Evolutionary conservation across 2,888 invertebrate species (phyloP).

Genomic region (Vesta saturnalis): DNA sequence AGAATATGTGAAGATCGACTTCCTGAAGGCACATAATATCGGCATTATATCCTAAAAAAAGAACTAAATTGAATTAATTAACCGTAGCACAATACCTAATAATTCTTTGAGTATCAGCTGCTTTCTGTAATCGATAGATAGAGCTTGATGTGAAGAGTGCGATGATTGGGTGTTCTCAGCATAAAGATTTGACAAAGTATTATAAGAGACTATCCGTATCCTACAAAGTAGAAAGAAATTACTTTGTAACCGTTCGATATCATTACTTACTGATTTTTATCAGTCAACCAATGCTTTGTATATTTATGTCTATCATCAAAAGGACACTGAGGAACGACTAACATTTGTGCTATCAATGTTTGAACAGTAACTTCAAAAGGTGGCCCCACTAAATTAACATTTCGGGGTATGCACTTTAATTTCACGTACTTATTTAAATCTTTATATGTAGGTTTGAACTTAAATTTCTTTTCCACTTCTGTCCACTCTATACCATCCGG

Average conservation of each 20-base stretch:
- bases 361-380: constrained; percentile 42
- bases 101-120: constrained; percentile 81
- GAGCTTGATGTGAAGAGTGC: constrained; percentile 82
- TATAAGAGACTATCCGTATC: constrained; percentile 84
- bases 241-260: background rate
- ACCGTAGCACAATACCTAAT: constrained; percentile 28
- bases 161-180: constrained; percentile 74
- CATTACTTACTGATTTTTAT: constrained; percentile 63
- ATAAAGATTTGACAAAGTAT: constrained; percentile 88
- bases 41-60: constrained; percentile 83
- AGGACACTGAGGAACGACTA: constrained; percentile 70
- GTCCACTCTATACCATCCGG: constrained; percentile 65
- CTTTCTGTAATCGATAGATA: constrained; percentile 85
- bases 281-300: constrained; percentile 61
- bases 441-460: constrained; percentile 66
- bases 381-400: constrained; percentile 66
- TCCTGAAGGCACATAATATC: constrained; percentile 95
- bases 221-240: constrained; percentile 58
- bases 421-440: constrained; percentile 76
- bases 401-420: constrained; percentile 64
- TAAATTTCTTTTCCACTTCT: constrained; percentile 65
- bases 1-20: constrained; percentile 83
- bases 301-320: constrained; percentile 79
- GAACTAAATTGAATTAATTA: background rate
- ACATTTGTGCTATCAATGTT: constrained; percentile 64